Evolutionary conservation across 2,888 invertebrate species (phyloP), one percentile per base, ranked within the genome.

Genomic region (Dioctria linearis): DNA sequence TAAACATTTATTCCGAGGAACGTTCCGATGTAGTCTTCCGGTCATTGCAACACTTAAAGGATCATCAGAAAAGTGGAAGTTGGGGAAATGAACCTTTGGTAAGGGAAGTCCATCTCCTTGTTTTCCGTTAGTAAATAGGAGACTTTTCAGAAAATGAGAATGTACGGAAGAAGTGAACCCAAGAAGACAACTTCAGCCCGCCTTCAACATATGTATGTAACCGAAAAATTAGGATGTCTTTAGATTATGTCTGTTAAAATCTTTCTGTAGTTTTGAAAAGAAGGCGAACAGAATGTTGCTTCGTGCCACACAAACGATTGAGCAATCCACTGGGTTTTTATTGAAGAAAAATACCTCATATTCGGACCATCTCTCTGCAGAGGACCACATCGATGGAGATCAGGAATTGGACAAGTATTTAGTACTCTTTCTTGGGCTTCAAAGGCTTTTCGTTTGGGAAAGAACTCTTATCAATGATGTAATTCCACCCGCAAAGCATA

Each of bases 381-480:
- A 89, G 59, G 89, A 89, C 82, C 83, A 86, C 82, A 82, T 86
- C 42, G 87, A 93, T 83, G 94, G 93, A 79, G 95, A 95, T 86
- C 93, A 94, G 85, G 96, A 96, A 89, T 92, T 95, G 90, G 95
- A 96, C 85, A 93, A 94, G 86, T 96, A 95, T 88, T 89, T 97
- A 82, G 92, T 95, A 63, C 92, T 95, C 85, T 93, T 97, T 4
- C 93, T 95, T 49, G 96, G 95, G 1, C 90, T 97, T 81, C 94
- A 95, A 82, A 93, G 95, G 80, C 90, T 98, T 25, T 95, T 98
- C 91, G 95, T 97, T 85, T 94, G 95, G 88, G 98, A 98, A 88
- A 93, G 95, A 83, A 91, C 93, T 71, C 89, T 95, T 49, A 94
- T 98, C 91, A 92, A 94, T 73, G 95, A 95, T 49, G 94, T 98